These are phyloP conservation scores for Cyphomyrus plagiostoma DNA, from an alignment of 2,113 vertebrate species.

Conservation along the genomic window DNA sequence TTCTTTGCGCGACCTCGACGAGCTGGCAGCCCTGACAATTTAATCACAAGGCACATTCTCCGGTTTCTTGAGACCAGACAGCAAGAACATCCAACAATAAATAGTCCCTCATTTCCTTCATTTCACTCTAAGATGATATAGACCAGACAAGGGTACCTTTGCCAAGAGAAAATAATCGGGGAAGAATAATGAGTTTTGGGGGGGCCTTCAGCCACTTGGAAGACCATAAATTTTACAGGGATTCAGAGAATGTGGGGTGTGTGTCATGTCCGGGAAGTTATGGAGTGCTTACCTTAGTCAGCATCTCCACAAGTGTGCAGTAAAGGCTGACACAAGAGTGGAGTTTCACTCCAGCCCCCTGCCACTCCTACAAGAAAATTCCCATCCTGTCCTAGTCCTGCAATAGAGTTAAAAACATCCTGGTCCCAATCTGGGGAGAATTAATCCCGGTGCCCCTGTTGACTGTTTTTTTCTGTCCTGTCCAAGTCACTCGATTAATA, in stretches of 20 bases:
- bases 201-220: constrained; percentile 12
- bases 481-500: not conserved
- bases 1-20: not conserved
- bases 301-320: not conserved
- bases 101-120: constrained; percentile 21
- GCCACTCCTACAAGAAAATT: too few relatives aligned
- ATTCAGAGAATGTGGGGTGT: not conserved
- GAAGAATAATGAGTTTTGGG: constrained; percentile 16
- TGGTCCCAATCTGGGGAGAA: too few relatives aligned
- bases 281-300: not conserved
- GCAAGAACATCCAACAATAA: constrained; percentile 17
- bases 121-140: constrained; percentile 18
- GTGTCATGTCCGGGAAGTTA: not conserved
- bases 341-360: too few relatives aligned
- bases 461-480: not conserved
- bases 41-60: constrained; percentile 20
- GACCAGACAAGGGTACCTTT: constrained; percentile 24
- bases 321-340: too few relatives aligned
- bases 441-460: not conserved
- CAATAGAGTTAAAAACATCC: too few relatives aligned
- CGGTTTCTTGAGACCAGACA: constrained; percentile 6
- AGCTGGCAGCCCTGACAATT: constrained; percentile 25
- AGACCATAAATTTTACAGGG: not conserved
- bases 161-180: constrained; percentile 28
- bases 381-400: too few relatives aligned